phyloP scores from a whole-genome alignment of 2,113 vertebrate species.

The Xenus cinereus region DNA sequence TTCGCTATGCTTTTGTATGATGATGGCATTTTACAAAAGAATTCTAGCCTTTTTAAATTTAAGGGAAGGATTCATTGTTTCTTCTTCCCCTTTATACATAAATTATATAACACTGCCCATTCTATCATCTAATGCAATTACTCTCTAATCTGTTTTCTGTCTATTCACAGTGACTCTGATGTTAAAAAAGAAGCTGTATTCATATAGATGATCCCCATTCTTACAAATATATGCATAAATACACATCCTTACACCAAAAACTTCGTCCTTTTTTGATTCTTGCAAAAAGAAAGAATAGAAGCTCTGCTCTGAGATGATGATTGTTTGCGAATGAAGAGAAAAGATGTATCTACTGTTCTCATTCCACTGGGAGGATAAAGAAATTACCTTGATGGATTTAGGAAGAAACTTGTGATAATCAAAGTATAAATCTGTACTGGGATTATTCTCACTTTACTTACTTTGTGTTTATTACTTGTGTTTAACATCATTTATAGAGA shows the following conservation, averaged over 20 bases:
- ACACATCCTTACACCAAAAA: not conserved
- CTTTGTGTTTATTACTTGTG: not conserved
- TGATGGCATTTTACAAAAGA: not conserved
- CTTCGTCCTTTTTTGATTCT: not conserved
- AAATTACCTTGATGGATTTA: not conserved
- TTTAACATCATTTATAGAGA: not conserved
- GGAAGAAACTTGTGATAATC: not conserved
- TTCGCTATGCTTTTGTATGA: not conserved
- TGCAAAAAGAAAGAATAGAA: not conserved
- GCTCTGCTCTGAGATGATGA: not conserved
- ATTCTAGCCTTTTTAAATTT: not conserved
- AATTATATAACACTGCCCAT: not conserved
- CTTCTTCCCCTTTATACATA: not conserved
- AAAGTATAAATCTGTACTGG: not conserved
- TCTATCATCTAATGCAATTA: not conserved
- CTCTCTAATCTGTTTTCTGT: not conserved
- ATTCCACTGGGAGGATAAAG: not conserved
- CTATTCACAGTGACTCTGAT: not conserved
- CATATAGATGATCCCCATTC: not conserved
- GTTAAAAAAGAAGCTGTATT: not conserved
- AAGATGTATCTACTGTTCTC: not conserved
- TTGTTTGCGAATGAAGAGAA: not conserved
- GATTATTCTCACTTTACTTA: not conserved
- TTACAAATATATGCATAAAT: not conserved
- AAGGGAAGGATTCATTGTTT: not conserved